A percentile compares a stretch with the other conserved stretches of the same genome.
Evolutionary conservation across 1,140 invertebrate genomes (phyloP).

Genomic region (Camponotus floridanus): DNA sequence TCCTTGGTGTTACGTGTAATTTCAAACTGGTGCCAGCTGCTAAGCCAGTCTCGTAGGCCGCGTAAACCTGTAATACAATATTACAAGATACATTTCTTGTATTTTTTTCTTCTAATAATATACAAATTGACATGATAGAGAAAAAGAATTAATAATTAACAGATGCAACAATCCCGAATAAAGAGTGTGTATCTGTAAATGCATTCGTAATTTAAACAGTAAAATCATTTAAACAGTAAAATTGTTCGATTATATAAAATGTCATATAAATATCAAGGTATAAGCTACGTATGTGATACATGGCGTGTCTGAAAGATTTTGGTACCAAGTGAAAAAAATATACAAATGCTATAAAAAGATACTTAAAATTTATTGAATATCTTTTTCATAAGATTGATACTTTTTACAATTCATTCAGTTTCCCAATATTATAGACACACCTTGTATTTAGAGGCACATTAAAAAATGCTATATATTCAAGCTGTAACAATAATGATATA

Average conservation of each 20-base stretch:
- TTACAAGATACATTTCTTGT: neutral
- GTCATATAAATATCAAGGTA: neutral
- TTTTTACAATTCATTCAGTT: neutral
- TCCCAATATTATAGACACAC: slow-evolving; percentile 19
- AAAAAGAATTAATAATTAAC: slow-evolving; percentile 24
- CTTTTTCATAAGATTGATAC: neutral
- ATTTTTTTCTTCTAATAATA: too few species aligned
- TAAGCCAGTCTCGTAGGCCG: slow-evolving; percentile 97
- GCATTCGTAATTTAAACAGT: slow-evolving; percentile 12
- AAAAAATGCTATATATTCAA: slow-evolving; percentile 26
- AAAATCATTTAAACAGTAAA: slow-evolving; percentile 37
- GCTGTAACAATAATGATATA: slow-evolving; percentile 31
- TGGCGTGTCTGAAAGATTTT: slow-evolving; percentile 24
- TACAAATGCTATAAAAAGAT: neutral
- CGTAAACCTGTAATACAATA: slow-evolving; percentile 90
- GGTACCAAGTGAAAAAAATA: neutral
- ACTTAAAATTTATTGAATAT: slow-evolving; percentile 6
- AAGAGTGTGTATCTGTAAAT: neutral
- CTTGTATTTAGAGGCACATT: slow-evolving; percentile 11
- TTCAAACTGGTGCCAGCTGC: slow-evolving; percentile 96
- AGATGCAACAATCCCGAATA: slow-evolving; percentile 34
- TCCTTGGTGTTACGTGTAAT: slow-evolving; percentile 95
- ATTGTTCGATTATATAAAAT: neutral
- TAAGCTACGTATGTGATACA: neutral
- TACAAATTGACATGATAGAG: neutral